Conservation (phyloP, 2,888 invertebrate genomes). For the Cordilura impudica region DNA sequence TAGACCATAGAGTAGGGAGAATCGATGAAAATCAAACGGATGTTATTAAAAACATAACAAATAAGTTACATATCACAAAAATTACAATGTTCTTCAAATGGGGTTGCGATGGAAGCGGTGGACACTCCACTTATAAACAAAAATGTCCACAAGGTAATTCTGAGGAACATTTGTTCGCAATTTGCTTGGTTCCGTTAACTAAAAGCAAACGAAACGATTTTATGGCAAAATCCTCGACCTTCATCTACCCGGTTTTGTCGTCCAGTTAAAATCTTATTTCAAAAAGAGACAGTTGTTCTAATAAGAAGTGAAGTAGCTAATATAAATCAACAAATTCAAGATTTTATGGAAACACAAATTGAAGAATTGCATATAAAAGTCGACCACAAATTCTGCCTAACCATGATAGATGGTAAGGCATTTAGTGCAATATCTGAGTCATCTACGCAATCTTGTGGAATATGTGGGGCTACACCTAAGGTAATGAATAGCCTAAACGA, state of each 20-base stretch:
- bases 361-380: neutral
- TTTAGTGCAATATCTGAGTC: neutral
- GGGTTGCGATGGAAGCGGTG: no score
- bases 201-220: neutral
- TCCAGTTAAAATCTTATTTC: neutral
- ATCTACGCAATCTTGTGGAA: neutral
- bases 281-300: neutral
- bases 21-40: neutral
- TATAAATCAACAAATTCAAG: neutral
- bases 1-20: neutral
- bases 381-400: neutral
- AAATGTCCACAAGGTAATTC: no score
- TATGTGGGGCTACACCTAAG: no score
- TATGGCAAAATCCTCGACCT: neutral
- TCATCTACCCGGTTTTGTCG: neutral
- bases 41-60: no score
- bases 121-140: no score
- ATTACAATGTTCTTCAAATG: no score
- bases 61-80: no score
- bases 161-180: neutral
- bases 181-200: neutral
- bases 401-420: no score
- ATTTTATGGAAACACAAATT: neutral
- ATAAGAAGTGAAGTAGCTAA: neutral
- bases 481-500: no score